Base-by-base conservation (phyloP, 2,797 vertebrate genomes). In the Dallia pectoralis region DNA sequence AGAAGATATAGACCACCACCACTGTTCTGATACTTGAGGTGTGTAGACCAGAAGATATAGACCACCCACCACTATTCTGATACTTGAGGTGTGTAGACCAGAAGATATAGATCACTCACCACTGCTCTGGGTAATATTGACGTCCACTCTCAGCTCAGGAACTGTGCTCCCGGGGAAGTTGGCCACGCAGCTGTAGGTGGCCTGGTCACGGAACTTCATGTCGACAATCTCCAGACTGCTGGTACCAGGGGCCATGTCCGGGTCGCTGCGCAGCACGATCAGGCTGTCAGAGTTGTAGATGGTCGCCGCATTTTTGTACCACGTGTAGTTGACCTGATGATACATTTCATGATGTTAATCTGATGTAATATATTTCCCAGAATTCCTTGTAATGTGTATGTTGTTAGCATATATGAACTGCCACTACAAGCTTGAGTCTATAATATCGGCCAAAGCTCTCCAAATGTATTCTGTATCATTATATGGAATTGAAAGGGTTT, bases 51-150 rank as follows among this genome's bases (percentile, higher is more conserved):
- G n/a, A n/a, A n/a, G n/a, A n/a, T n/a, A n/a, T n/a, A n/a, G n/a
- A n/a, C n/a, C n/a, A n/a, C n/a, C 92, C n/a, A n/a, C n/a, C n/a
- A n/a, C n/a, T n/a, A n/a, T 9, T 7, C 7, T 36, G 33, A 36
- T 36, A 7, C 33, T 7, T 36, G 33, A 27, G 32, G 59, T n/a
- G 36, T 5, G 47, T 62, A 27, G 22, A 69, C 68, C 59, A 15
- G 36, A 12, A 63, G 4, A 2, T 72, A 74, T 7, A 33, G 6
- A 16, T 7, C n/a, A 29, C 94, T 93, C 83, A 99, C 97, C 96
- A 78, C 96, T 98, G 91, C 95, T 98, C 69, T 97, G 96, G 18
- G 97, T 96, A 88, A 99, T 96, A 93, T 99, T 99, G 88, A 99
- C 94, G 71, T 99, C 97, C 5, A 98, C 93, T 2, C 95, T 94